These are phyloP conservation scores for Molossus molossus DNA, from an alignment of 2,797 vertebrate genomes.

Conservation along the genomic window DNA sequence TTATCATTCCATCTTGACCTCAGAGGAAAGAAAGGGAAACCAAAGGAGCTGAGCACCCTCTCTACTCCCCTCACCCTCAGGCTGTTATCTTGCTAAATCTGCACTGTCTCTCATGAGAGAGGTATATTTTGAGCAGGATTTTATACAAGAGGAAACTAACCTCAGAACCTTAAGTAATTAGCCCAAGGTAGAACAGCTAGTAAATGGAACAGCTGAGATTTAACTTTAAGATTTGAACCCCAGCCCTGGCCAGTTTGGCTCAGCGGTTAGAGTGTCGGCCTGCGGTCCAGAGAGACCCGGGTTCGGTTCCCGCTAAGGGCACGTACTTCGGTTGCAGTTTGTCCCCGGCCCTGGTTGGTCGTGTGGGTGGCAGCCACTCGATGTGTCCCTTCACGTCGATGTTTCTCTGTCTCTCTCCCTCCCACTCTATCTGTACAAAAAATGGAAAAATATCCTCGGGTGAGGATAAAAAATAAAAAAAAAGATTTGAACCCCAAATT, in stretches of 20 bases:
- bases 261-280: no score
- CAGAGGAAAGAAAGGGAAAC: conserved; percentile 77
- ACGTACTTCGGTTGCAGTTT: no score
- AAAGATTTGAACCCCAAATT: conserved; percentile 9
- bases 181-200: conserved; percentile 53
- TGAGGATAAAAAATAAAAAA: no score
- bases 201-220: conserved; percentile 48
- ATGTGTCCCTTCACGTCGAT: no score
- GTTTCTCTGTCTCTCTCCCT: no score
- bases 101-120: conserved; percentile 35
- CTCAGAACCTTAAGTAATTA: conserved; percentile 72
- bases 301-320: no score
- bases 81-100: conserved; percentile 78
- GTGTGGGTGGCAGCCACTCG: no score
- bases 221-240: conserved; percentile 41
- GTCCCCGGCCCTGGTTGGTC: no score
- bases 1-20: conserved; percentile 80
- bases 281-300: no score
- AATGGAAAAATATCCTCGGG: no score
- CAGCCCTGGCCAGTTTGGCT: no score
- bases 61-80: neutral
- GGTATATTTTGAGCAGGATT: conserved; percentile 37
- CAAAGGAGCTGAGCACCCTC: neutral
- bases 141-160: conserved; percentile 72
- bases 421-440: no score